These are phyloP conservation scores for Marmota monax DNA, from an alignment of 2,113 vertebrate species.

Conservation along the genomic window DNA sequence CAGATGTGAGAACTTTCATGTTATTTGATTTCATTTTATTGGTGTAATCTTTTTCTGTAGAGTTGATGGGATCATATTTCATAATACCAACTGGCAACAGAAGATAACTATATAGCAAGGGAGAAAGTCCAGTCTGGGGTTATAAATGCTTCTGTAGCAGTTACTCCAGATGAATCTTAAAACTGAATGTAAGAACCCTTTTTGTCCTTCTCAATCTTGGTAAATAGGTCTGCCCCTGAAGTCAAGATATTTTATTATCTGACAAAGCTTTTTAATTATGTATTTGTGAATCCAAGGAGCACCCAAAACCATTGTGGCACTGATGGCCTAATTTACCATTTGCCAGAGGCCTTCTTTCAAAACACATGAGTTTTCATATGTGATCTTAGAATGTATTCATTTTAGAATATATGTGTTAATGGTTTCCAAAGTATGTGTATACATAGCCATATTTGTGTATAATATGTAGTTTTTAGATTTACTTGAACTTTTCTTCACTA, in stretches of 20 bases:
- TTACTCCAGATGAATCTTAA: conserved; percentile 26
- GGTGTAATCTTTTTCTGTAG: neutral
- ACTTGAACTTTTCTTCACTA: neutral
- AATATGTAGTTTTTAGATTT: neutral
- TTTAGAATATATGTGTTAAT: conserved; percentile 38
- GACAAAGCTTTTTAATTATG: conserved; percentile 24
- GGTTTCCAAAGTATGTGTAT: neutral
- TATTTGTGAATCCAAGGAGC: neutral
- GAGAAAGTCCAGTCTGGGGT: neutral
- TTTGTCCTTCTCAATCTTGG: neutral
- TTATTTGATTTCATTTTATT: neutral
- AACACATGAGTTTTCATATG: neutral
- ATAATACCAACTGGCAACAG: neutral
- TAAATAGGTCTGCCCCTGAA: neutral
- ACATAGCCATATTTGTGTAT: neutral
- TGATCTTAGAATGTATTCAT: neutral
- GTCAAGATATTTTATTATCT: conserved; percentile 49
- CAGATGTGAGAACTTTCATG: neutral
- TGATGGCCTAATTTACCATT: neutral
- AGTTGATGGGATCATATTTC: neutral
- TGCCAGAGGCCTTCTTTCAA: neutral
- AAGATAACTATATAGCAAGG: neutral
- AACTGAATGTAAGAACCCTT: neutral
- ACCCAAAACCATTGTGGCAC: neutral
- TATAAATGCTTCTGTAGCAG: neutral